Conservation (phyloP, 2,113 vertebrate genomes). For the Corythoichthys haematopterus region DNA sequence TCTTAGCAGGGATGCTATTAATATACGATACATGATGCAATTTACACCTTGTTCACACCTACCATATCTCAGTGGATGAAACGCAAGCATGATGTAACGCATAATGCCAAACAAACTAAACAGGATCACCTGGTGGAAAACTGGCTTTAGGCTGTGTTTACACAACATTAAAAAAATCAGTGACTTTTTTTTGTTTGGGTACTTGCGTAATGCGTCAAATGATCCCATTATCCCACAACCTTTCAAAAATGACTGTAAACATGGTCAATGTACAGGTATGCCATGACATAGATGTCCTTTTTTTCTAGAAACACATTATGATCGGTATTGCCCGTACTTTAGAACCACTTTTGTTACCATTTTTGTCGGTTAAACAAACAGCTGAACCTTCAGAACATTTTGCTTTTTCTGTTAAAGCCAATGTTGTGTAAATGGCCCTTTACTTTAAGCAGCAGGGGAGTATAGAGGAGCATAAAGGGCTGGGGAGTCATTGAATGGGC, state of each 20-base stretch:
- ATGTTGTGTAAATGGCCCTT: conserved; percentile 1
- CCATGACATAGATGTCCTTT: background rate
- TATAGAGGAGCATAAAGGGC: conserved; percentile 33
- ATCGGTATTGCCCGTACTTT: background rate
- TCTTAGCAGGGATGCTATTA: background rate
- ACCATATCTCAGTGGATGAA: background rate
- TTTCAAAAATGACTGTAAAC: background rate
- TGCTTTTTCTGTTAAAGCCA: background rate
- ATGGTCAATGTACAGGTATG: background rate
- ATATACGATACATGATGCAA: background rate
- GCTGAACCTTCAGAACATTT: background rate
- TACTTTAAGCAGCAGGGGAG: conserved; percentile 26
- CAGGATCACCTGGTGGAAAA: background rate
- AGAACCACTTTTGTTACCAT: background rate
- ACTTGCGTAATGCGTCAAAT: background rate
- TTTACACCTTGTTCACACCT: background rate
- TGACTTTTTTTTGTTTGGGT: background rate
- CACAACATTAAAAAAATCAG: background rate
- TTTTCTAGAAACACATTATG: background rate
- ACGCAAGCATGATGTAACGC: background rate
- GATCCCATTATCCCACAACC: background rate
- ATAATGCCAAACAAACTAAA: background rate
- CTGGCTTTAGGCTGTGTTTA: background rate
- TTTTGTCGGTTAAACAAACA: background rate
- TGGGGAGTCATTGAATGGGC: conserved; percentile 44